Base-by-base conservation (phyloP, 2,888 invertebrate genomes). In the Oligia fasciuncula region DNA sequence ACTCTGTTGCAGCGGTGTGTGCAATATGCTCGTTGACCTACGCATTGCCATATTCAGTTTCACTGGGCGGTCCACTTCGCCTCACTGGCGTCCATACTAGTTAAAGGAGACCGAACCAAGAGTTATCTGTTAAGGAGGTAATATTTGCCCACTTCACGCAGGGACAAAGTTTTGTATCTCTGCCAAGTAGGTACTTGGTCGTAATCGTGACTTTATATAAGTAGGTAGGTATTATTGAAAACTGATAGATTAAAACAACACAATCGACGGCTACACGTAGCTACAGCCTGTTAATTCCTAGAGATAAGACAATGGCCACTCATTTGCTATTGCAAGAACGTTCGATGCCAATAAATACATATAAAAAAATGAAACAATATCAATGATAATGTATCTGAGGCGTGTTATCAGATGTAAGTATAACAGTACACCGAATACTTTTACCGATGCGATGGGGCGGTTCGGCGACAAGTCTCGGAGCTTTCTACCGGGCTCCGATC, bases 221-320 rank as follows among this genome's bases (percentile, higher is more conserved):
- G 51, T 49, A 65, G 66, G 54, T 76, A 76, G 77, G 67, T 79
- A 75, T 76, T 81, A 79, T 79, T 77, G 67, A 84, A 72, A 76
- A 84, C 63, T 87, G 60, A 80, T 83, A 87, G 84, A 89, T 89
- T 89, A 85, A 75, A 86, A 83, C 86, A 88, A 85, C 68, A 85
- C 88, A 89, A 91, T 90, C 89, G 83, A 88, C 69, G 83, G 77
- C 85, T 90, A 79, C 78, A 91, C 89, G 89, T 89, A 89, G 86
- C 77, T 80, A 17, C 40, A 83, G 87, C 87, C 76, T 77, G 60
- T 77, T 93, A 91, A 91, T 92, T 91, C 89, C 85, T 84, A 85
- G 77, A 92, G 95, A 95, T 95, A 96, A 95, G 93, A 94, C 94
- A 93, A 93, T 93, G 85, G 89, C 91, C 91, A 91, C 88, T 91